Evolutionary conservation across 1,140 invertebrate species (phyloP).

Genomic region (Halesus radiatus): DNA sequence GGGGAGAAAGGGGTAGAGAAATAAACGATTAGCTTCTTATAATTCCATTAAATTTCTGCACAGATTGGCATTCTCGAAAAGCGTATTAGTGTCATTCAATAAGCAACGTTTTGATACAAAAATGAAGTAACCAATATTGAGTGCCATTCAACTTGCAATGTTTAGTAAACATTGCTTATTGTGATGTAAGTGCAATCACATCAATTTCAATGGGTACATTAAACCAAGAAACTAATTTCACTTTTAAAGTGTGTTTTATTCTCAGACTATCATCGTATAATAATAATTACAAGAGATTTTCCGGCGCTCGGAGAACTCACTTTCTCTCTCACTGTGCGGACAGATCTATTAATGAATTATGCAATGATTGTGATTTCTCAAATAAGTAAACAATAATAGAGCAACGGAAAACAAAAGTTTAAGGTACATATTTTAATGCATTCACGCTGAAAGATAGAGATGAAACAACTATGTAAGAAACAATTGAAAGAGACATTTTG

Average conservation of each 20-base stretch:
- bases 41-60: too few relatives aligned
- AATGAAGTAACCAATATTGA: neutral
- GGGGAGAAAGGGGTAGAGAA: too few relatives aligned
- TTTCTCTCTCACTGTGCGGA: constrained; percentile 11
- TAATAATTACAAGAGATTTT: constrained; percentile 9
- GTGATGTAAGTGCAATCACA: neutral
- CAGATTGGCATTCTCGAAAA: neutral
- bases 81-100: neutral
- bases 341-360: constrained; percentile 22
- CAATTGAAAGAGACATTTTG: too few relatives aligned
- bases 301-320: neutral
- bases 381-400: constrained; percentile 7
- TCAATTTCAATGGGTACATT: neutral
- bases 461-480: neutral
- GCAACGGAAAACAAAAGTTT: neutral
- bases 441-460: neutral
- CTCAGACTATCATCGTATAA: neutral
- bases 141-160: neutral
- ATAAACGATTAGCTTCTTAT: too few relatives aligned
- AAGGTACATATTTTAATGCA: neutral
- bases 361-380: constrained; percentile 16
- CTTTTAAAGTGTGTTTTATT: neutral
- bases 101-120: neutral
- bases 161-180: neutral
- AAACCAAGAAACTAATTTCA: neutral